Evolutionary conservation across 2,797 vertebrate species (phyloP).

Genomic region (Amazona ochrocephala): DNA sequence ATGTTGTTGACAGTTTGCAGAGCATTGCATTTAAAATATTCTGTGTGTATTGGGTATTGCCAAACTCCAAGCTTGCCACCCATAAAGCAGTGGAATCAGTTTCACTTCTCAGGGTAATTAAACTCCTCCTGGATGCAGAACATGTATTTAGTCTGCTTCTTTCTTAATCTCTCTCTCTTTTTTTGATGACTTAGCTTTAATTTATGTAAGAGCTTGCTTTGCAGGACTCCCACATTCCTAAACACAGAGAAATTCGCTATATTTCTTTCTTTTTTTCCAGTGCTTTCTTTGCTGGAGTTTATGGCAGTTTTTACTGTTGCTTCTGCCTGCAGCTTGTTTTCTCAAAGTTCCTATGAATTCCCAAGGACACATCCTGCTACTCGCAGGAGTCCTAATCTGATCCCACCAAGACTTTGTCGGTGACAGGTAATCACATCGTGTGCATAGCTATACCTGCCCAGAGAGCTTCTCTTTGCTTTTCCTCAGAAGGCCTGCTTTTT

Average conservation of each 20-base stretch:
- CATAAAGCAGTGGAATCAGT: not conserved
- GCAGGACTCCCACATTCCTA: not conserved
- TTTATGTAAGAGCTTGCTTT: not conserved
- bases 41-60: not conserved
- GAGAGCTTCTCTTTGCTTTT: not conserved
- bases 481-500: not conserved
- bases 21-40: not conserved
- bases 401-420: not conserved
- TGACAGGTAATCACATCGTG: fast-evolving
- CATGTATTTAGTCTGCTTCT: not conserved
- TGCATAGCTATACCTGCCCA: fast-evolving
- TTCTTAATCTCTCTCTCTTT: not conserved
- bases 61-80: constrained; percentile 10
- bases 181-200: not conserved
- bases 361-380: not conserved
- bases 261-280: not conserved
- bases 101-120: constrained; percentile 11
- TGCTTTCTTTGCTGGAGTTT: not conserved
- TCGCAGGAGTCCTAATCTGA: not conserved
- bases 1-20: not conserved
- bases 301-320: not conserved
- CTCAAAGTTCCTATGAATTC: not conserved
- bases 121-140: not conserved
- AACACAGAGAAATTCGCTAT: not conserved
- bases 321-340: not conserved